These are phyloP conservation scores for Hecatera dysodea DNA, from an alignment of 2,888 invertebrate species.

Conservation along the genomic window DNA sequence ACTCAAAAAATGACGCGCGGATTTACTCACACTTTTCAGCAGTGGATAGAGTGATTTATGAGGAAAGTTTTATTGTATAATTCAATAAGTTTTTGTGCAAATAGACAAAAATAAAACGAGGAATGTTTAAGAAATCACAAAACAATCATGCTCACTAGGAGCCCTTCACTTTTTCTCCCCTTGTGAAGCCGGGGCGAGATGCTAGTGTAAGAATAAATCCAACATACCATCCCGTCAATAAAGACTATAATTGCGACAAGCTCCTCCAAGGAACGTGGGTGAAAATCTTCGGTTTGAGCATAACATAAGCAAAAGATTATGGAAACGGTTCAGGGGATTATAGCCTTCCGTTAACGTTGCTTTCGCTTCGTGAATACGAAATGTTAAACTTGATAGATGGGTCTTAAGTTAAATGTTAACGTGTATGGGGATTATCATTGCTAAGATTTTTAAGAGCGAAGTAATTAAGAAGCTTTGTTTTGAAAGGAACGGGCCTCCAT, in stretches of 20 bases:
- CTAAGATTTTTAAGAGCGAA: background rate
- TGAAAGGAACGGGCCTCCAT: background rate
- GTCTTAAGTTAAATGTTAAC: slow-evolving; percentile 36
- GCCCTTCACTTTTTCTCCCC: too few relatives aligned
- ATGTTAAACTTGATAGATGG: slow-evolving; percentile 37
- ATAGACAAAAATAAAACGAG: too few relatives aligned
- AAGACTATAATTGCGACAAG: slow-evolving; percentile 23
- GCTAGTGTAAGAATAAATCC: background rate
- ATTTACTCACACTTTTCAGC: too few relatives aligned
- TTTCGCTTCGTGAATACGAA: slow-evolving; percentile 49
- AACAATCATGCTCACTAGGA: too few relatives aligned
- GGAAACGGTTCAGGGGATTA: slow-evolving; percentile 60
- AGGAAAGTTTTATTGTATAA: too few relatives aligned
- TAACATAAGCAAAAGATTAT: slow-evolving; percentile 60
- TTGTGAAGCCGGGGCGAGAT: too few relatives aligned
- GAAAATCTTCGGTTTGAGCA: slow-evolving; percentile 39
- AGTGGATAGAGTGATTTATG: too few relatives aligned
- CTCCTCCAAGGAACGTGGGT: background rate
- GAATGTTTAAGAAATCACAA: too few relatives aligned
- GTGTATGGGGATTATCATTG: background rate
- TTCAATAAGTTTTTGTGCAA: too few relatives aligned
- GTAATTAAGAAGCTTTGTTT: background rate
- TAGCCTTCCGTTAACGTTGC: slow-evolving; percentile 39
- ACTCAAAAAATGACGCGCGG: too few relatives aligned
- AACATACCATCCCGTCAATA: slow-evolving; percentile 2